Evolutionary conservation across 2,113 vertebrate species (phyloP).

Genomic region (Saguinus midas): DNA sequence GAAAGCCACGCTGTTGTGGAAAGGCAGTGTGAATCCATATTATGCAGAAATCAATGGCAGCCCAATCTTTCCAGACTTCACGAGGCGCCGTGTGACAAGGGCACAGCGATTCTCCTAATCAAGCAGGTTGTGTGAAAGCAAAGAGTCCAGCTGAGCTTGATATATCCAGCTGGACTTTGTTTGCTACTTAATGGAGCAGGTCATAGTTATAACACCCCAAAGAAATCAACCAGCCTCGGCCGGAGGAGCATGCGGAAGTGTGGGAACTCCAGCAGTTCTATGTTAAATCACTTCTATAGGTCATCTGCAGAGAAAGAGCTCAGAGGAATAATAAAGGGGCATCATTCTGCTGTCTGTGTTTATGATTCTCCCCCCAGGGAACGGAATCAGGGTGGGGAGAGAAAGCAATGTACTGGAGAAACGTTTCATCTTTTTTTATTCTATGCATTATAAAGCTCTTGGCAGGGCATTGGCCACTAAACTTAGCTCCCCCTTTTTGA

Average conservation of each 20-base stretch:
- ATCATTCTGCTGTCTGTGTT: constrained; percentile 63
- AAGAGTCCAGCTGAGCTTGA: constrained; percentile 80
- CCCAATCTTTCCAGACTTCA: constrained; percentile 58
- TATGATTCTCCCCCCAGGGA: constrained; percentile 54
- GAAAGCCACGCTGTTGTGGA: constrained; percentile 67
- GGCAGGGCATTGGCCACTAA: constrained; percentile 36
- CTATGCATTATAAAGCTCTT: constrained; percentile 40
- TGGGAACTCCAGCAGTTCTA: constrained; percentile 69
- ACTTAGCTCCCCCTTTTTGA: constrained; percentile 23
- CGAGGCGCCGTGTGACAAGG: constrained; percentile 68
- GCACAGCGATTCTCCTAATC: constrained; percentile 75
- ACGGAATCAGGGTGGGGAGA: constrained; percentile 4
- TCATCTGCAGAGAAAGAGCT: constrained; percentile 66
- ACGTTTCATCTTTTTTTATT: constrained; percentile 44
- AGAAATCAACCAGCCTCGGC: constrained; percentile 72
- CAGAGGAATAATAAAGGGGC: constrained; percentile 62
- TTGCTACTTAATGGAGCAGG: constrained; percentile 81
- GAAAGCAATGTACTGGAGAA: constrained; percentile 48
- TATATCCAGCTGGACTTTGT: constrained; percentile 80
- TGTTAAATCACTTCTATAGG: constrained; percentile 72
- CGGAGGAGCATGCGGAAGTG: constrained; percentile 57
- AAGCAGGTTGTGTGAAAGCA: constrained; percentile 76
- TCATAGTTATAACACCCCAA: constrained; percentile 80
- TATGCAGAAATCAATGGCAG: constrained; percentile 79
- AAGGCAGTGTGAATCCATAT: constrained; percentile 72